Percentiles rank a stretch among this genome's conserved stretches.
phyloP scores from a whole-genome alignment of 2,797 vertebrate genomes.

The Dermochelys coriacea region DNA sequence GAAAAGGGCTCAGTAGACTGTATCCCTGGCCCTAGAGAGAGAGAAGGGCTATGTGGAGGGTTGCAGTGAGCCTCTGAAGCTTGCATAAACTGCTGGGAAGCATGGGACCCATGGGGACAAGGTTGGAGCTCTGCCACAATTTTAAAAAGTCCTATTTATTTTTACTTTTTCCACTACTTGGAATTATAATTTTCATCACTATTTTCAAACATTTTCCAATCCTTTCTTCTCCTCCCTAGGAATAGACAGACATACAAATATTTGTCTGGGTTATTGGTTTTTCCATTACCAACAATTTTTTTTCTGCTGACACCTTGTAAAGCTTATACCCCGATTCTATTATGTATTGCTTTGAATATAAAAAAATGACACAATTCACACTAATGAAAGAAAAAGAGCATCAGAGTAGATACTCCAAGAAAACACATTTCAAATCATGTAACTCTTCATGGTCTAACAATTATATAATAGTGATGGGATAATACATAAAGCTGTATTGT shows the following conservation, averaged over 20 bases:
- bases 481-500: background rate
- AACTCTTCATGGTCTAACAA: background rate
- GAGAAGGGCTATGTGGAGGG: no score
- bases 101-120: no score
- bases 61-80: no score
- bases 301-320: constrained; percentile 29
- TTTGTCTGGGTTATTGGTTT: constrained; percentile 1
- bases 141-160: background rate
- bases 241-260: constrained; percentile 34
- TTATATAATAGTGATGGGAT: background rate
- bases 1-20: no score
- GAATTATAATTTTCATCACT: constrained; percentile 36
- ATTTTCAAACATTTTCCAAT: background rate
- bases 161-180: background rate
- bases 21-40: no score
- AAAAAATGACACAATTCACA: background rate
- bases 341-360: background rate
- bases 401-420: background rate
- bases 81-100: no score
- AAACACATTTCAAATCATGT: background rate
- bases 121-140: no score
- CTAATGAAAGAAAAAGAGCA: background rate
- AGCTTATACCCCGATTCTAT: background rate
- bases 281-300: constrained; percentile 10
- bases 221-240: constrained; percentile 44